Evolutionary conservation across 2,888 invertebrate genomes (phyloP).

Genomic region (Tetranychus truncatus): DNA sequence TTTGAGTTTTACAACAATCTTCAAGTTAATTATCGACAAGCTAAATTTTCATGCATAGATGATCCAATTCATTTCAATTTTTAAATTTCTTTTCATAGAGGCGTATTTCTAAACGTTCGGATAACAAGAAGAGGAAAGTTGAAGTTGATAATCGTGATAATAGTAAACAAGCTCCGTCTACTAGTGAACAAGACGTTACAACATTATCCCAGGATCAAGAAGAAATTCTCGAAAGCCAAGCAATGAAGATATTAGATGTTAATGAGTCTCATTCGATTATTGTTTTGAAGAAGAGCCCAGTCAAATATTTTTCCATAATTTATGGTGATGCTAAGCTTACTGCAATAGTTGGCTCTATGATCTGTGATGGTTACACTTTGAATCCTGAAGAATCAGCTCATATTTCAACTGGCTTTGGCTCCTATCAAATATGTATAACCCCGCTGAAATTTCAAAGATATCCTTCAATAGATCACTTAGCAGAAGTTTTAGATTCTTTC

Average conservation of each 20-base stretch:
- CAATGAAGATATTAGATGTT: constrained; percentile 2
- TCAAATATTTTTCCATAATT: not conserved
- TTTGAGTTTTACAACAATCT: no score
- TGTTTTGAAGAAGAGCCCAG: not conserved
- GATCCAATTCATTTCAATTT: not conserved
- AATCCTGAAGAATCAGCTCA: not conserved
- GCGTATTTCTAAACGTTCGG: not conserved
- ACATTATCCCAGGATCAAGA: not conserved
- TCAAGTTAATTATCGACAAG: no score
- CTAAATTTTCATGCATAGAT: no score
- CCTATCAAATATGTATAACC: not conserved
- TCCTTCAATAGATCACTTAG: not conserved
- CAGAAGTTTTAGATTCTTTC: not conserved
- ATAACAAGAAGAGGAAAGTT: not conserved
- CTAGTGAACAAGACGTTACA: not conserved
- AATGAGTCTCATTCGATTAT: not conserved
- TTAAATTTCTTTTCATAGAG: not conserved
- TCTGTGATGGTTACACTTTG: not conserved
- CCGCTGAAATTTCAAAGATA: not conserved
- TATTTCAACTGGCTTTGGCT: constrained; percentile 2
- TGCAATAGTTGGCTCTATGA: not conserved
- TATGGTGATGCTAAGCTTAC: not conserved
- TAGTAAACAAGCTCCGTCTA: not conserved
- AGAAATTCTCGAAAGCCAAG: not conserved
- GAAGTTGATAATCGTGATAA: not conserved